These are phyloP conservation scores for Balaeniceps rex DNA, from an alignment of 2,113 vertebrate species.

Conservation along the genomic window DNA sequence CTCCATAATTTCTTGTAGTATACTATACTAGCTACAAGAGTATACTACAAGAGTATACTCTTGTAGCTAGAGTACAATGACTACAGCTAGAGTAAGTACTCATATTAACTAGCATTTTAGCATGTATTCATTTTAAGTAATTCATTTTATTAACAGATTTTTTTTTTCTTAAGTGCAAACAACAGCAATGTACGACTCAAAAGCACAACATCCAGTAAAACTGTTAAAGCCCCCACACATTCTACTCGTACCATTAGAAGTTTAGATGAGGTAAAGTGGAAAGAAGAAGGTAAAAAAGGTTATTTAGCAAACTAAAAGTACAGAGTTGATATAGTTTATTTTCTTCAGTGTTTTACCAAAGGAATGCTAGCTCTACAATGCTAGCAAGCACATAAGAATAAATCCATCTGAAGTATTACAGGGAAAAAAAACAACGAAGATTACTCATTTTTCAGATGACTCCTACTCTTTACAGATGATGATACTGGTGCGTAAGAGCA, in stretches of 20 bases:
- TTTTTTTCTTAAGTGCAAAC: not conserved
- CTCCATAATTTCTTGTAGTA: not conserved
- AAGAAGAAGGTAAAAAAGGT: not conserved
- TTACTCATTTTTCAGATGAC: not conserved
- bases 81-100: not conserved
- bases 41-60: no score
- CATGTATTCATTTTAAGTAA: not conserved
- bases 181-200: not conserved
- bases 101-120: not conserved
- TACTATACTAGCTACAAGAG: no score
- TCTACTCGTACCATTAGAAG: not conserved
- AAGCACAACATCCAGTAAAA: not conserved
- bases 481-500: not conserved
- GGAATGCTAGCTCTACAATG: not conserved
- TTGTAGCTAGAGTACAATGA: not conserved
- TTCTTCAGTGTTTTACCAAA: not conserved
- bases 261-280: not conserved
- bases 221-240: not conserved
- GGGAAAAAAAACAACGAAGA: not conserved
- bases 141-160: not conserved
- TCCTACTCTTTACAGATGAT: not conserved
- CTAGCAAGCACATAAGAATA: not conserved
- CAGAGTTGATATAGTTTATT: not conserved
- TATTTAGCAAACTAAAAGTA: not conserved
- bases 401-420: not conserved